Evolutionary conservation across 2,797 vertebrate species (phyloP), one percentile per base, ranked within the genome.

Genomic region (Pipistrellus pipistrellus): DNA sequence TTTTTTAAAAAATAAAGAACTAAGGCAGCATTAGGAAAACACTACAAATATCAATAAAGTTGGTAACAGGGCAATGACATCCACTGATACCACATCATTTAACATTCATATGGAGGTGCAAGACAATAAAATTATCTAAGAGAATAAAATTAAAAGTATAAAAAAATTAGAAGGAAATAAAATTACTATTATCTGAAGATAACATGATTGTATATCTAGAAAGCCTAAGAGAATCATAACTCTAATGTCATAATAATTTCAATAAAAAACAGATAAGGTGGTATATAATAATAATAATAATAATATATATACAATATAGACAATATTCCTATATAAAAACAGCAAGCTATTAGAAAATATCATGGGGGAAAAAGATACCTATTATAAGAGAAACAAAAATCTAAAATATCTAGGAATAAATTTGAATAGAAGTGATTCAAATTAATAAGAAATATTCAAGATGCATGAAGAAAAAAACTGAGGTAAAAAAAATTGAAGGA

Each of bases 371-470:
- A 94, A 82, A 17, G 20, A 85, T 59, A 72, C 5, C 30, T 53
- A 71, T 90, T 69, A 84, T 51, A 82, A 94, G 51, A 88, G 53
- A 35, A 88, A 76, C 32, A 76, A 77, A 90, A 94, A 85, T 41
- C 69, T 21, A 78, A 95, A 92, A 35, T 66, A 86, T 38, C 25
- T 68, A 68, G 64, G 77, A 83, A 85, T 85, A 87, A 92, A 88
- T 76, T 44, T 90, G 32, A 72, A 69, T 32, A 57, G 14, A 94
- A 96, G 35, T 59, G 44, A 96, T 95, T 94, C 64, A 93, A 88
- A 88, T 90, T 59, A 95, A 90, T 9, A 80, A 93, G 66, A 90
- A 81, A 53, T 41, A 81, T 62, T 38, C 23, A 72, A 93, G 57
- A 62, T 35, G 23, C 46, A 83, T 53, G 83, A 76, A 90, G 90